Base-by-base conservation (phyloP, 2,797 vertebrate species). In the Peromyscus aztecus region DNA sequence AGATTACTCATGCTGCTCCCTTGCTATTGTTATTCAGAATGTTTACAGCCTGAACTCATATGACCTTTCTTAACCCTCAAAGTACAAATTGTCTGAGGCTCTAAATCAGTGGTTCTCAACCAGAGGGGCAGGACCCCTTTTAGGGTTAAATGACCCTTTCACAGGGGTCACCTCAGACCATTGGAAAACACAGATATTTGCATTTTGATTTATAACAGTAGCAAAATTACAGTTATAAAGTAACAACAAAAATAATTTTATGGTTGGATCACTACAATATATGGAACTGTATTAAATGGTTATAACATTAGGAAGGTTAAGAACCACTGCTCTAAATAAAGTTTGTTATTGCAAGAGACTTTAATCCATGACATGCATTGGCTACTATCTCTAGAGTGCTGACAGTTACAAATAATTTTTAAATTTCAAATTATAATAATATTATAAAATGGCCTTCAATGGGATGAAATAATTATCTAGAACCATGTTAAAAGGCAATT, bases 391-490 rank as follows among this genome's bases (percentile, higher is more conserved):
- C 55, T 55, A 5, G 55, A 17, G 55, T 55, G 55, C 14, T 55
- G 14, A n/a, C 49, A 81, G 19, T n/a, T 55, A 55, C 19, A 57
- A 80, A 80, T 4, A 57, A 37, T 73, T 87, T 91, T 59, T 92
- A 59, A 11, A 29, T 91, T 95, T 94, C 4, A 43, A 77, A 82
- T 84, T 40, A 77, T 55, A 6, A 65, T 29, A 90, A 65, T 57
- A 1, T 76, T 89, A 29, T 76, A 89, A 69, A 92, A 90, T 84
- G 2, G 10, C 3, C n/a, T 90, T 77, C 90, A 40, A 69, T 88
- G 67, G 65, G 19, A 86, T 65, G 73, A 93, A 69, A 88, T 92
- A 89, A 90, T 71, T 16, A 65, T 87, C 27, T 69, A 71, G 23
- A 27, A 92, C 27, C 6, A 24, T 0, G 67, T 75, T 84, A 96